A percentile compares a stretch with the other conserved stretches of the same genome.
Conservation (phyloP, 2,888 invertebrate genomes). For the Meteorus cinctellus region DNA sequence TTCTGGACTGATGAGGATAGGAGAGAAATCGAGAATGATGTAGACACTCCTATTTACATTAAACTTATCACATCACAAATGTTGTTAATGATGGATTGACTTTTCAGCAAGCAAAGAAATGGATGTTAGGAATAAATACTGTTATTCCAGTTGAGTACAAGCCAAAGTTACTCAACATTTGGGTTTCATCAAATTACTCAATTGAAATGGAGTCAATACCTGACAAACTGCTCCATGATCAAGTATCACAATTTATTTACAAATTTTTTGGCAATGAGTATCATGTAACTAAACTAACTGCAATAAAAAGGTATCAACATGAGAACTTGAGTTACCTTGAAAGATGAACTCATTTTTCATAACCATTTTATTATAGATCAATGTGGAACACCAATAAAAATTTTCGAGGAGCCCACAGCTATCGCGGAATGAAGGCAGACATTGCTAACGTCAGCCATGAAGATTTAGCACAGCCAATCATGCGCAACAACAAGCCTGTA, state of each 20-base stretch:
- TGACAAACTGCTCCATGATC: conserved; percentile 74
- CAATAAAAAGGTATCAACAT: conserved; percentile 74
- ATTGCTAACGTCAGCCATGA: conserved; percentile 72
- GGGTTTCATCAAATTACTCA: conserved; percentile 79
- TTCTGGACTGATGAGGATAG: conserved; percentile 77
- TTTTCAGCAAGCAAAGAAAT: conserved; percentile 72
- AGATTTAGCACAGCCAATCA: conserved; percentile 76
- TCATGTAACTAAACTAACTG: conserved; percentile 74
- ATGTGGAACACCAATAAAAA: conserved; percentile 81
- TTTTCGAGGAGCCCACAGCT: conserved; percentile 83
- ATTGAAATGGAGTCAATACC: conserved; percentile 77
- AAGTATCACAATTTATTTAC: conserved; percentile 74
- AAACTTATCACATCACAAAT: not conserved
- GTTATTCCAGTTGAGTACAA: conserved; percentile 79
- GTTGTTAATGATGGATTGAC: not conserved
- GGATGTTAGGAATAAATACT: conserved; percentile 79
- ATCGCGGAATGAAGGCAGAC: conserved; percentile 75
- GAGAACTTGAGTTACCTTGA: conserved; percentile 35
- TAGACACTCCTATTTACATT: conserved; percentile 27
- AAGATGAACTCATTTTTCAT: not conserved
- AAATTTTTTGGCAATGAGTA: conserved; percentile 75
- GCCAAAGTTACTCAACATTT: conserved; percentile 78
- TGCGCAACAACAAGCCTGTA: conserved; percentile 67
- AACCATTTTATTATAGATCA: conserved; percentile 65
- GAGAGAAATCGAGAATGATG: conserved; percentile 44